A percentile compares a stretch with the other conserved stretches of the same genome.
Evolutionary conservation across 2,113 vertebrate genomes (phyloP).

Genomic region (Neodon shergylaensis): DNA sequence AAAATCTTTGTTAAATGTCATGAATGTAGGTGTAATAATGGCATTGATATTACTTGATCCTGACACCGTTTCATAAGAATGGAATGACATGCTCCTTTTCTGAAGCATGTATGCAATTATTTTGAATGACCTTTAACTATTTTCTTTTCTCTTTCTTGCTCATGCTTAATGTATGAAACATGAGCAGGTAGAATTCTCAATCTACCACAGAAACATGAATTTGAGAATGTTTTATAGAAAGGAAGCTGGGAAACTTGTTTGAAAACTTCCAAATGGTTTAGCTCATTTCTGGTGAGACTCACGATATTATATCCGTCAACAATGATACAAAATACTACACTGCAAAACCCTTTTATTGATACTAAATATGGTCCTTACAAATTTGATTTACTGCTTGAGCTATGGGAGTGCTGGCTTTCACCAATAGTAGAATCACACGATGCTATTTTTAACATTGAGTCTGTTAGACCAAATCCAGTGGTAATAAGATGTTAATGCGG

Average conservation of each 20-base stretch:
- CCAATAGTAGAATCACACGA: too few relatives aligned
- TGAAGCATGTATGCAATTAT: neutral
- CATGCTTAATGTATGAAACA: neutral
- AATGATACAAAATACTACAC: neutral
- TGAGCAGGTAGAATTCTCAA: neutral
- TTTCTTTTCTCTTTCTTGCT: neutral
- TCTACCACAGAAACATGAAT: neutral
- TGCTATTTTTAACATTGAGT: neutral
- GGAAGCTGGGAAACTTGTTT: neutral
- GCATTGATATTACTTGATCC: neutral
- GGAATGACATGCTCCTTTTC: neutral
- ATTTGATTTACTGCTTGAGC: neutral
- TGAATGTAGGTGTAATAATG: neutral
- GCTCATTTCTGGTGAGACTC: neutral
- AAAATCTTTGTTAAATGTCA: neutral
- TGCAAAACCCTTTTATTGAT: neutral
- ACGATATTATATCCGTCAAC: neutral
- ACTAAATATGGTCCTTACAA: slow-evolving; percentile 3
- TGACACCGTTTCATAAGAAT: neutral
- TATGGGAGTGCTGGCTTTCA: neutral
- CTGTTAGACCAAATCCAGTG: neutral
- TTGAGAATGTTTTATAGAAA: neutral
- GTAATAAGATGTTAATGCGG: neutral
- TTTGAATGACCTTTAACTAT: neutral
- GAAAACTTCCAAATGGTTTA: neutral